phyloP scores from a whole-genome alignment of 2,888 invertebrate species.

The Oligia fasciuncula region DNA sequence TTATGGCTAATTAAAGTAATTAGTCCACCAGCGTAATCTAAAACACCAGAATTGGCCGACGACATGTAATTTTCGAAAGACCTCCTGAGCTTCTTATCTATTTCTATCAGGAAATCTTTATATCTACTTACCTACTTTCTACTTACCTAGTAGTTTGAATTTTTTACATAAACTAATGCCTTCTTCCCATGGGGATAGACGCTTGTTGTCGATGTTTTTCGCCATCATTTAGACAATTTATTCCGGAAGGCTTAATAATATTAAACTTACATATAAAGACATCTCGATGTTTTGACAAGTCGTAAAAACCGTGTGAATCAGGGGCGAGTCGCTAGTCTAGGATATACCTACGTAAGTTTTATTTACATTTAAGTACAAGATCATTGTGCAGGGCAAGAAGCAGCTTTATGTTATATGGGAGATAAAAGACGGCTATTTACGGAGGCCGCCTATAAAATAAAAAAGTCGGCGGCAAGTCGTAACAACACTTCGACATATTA shows the following conservation, averaged over 20 bases:
- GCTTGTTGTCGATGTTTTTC: too few species aligned
- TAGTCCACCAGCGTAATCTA: background rate
- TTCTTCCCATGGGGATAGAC: too few species aligned
- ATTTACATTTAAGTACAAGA: constrained; percentile 17
- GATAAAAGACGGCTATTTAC: constrained; percentile 53
- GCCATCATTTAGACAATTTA: background rate
- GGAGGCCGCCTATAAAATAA: constrained; percentile 49
- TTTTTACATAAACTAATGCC: too few species aligned
- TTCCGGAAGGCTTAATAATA: background rate
- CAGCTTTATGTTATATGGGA: constrained; percentile 34
- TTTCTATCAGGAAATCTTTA: too few species aligned
- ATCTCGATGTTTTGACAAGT: background rate
- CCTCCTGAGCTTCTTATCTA: background rate
- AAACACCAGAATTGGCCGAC: background rate
- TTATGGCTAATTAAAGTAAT: too few species aligned
- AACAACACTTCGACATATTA: constrained; percentile 57
- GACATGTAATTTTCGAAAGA: background rate
- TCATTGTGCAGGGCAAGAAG: constrained; percentile 13
- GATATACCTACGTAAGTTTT: constrained; percentile 15
- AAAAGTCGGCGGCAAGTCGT: constrained; percentile 46
- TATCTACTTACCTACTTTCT: too few species aligned
- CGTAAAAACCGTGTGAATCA: background rate
- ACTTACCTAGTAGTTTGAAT: too few species aligned
- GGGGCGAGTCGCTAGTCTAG: background rate
- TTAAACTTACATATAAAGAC: background rate